Conservation (phyloP, 1,140 invertebrate species). For the Chionoecetes opilio region DNA sequence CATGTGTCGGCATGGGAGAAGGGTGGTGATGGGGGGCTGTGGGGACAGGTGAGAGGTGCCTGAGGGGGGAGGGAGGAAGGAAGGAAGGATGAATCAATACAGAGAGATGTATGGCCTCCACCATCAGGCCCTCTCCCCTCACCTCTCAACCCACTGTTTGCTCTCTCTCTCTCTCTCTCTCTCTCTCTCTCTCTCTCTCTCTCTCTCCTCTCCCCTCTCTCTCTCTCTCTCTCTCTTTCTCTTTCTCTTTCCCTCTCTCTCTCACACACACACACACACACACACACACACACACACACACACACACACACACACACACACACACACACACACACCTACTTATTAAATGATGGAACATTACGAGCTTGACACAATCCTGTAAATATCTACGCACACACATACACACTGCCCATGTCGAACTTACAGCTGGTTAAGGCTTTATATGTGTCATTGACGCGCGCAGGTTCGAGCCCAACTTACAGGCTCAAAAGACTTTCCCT, state of each 20-base stretch:
- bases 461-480: no score
- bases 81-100: constrained; percentile 6
- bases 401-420: no score
- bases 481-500: no score
- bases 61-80: not conserved
- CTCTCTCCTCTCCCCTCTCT: not conserved
- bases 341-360: no score
- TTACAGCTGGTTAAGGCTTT: no score
- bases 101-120: constrained; percentile 25
- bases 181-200: not conserved
- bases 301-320: no score
- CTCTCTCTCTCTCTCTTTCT: constrained; percentile 7
- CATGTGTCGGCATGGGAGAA: not conserved
- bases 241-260: not conserved
- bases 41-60: not conserved
- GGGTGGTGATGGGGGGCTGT: not conserved
- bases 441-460: no score
- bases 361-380: no score
- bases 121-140: not conserved
- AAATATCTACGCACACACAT: no score
- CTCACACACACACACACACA: not conserved
- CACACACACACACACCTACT: no score
- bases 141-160: not conserved
- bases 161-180: not conserved
- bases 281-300: not conserved